Percentiles rank a stretch among this genome's conserved stretches.
These are phyloP conservation scores for Danaus melanippus DNA, from an alignment of 1,140 invertebrate species.

Conservation along the genomic window DNA sequence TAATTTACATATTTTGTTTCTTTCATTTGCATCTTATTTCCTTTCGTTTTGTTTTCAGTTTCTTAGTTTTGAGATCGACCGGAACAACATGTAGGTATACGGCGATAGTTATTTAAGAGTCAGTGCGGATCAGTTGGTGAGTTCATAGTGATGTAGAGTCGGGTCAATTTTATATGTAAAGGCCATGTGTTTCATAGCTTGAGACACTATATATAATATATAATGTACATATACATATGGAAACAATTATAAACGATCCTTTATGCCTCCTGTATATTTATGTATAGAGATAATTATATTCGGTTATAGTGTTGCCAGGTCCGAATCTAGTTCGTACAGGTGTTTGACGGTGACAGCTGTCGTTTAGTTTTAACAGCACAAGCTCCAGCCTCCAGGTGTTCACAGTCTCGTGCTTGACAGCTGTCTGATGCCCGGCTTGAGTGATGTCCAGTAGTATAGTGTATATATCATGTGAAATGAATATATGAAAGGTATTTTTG, in stretches of 20 bases:
- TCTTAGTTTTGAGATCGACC: too few relatives aligned
- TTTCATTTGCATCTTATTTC: slow-evolving; percentile 12
- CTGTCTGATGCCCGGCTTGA: too few relatives aligned
- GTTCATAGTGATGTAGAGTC: too few relatives aligned
- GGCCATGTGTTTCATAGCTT: too few relatives aligned
- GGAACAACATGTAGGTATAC: too few relatives aligned
- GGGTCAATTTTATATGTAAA: too few relatives aligned
- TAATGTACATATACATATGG: neutral
- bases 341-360: slow-evolving; percentile 12
- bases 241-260: neutral
- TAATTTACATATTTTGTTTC: slow-evolving; percentile 46
- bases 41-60: slow-evolving; percentile 1
- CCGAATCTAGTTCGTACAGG: neutral
- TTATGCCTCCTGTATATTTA: neutral
- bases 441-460: slow-evolving; percentile 34
- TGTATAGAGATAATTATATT: slow-evolving; percentile 1
- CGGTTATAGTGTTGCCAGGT: slow-evolving; percentile 17
- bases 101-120: too few relatives aligned
- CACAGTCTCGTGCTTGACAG: slow-evolving; percentile 5
- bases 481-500: slow-evolving; percentile 48
- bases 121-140: too few relatives aligned
- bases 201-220: too few relatives aligned
- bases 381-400: neutral
- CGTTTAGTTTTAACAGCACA: neutral
- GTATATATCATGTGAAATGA: slow-evolving; percentile 36